Evolutionary conservation across 2,888 invertebrate genomes (phyloP), one percentile per base, ranked within the genome.

Genomic region (Drosophila hawaiiensis): DNA sequence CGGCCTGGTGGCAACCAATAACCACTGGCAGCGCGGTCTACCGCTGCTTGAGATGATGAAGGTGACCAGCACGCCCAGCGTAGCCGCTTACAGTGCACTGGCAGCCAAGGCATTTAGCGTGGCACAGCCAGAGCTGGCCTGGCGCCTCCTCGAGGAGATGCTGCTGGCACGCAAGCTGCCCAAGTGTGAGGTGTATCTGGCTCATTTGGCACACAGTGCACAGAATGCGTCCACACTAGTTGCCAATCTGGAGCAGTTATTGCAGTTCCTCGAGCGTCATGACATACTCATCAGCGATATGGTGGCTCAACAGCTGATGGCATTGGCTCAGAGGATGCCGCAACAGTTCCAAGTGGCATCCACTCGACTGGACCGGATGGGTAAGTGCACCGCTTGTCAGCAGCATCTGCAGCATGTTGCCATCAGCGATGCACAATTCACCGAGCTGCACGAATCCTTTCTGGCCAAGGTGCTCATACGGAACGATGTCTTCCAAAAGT

Each of bases 401-500:
- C 86, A 93, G 29, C 89, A 89, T 35, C 92, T 97, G 75, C 88
- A 94, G 16, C 91, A 93, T 62, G 92, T 95, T 52, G 91, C 93
- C 41, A 87, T 97, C 43, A 94, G 94, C 1, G 85, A 94, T 25
- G 93, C 94, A 29, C 96, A 97, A 89, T 97, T 97, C 91, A 75
- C 93, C 0, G 82, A 91, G 35, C 92, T 98, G 39, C 95, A 95
- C 68, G 81, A 94, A n/a, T 94, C 94, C 65, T 94, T 97, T 72
- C 94, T 97, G 54, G 94, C 96, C 12, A 95, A 95, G 74, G 95
- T 96, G 0, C 94, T 98, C 29, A 93, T 97, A 71, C 95, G 96
- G 3, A 94, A 95, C 10, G 96, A 98, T 94, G 93, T 97, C 47
- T 98, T 97, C 91, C 92, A 95, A 35, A 96, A 96, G 92, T 95